A percentile compares a stretch with the other conserved stretches of the same genome.
Evolutionary conservation across 2,797 vertebrate species (phyloP).

Genomic region (Gila robusta): DNA sequence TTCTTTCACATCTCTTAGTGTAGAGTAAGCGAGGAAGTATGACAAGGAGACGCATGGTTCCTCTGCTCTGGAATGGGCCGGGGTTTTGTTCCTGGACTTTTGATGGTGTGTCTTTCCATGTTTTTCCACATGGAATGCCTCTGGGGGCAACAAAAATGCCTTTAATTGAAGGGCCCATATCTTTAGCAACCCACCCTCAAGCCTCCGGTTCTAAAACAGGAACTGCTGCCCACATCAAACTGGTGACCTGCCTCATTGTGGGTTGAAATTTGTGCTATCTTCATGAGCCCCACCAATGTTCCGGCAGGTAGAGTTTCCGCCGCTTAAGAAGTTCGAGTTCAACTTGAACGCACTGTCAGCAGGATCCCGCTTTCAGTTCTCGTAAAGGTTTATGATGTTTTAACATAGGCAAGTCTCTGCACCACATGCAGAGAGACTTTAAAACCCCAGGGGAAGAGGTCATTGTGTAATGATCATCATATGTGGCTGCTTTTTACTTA

Average conservation of each 20-base stretch:
- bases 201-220: conserved; percentile 51
- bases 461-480: conserved; percentile 68
- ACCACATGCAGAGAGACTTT: conserved; percentile 74
- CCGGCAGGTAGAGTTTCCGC: conserved; percentile 73
- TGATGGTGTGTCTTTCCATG: not conserved
- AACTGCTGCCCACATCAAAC: conserved; percentile 73
- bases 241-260: conserved; percentile 43
- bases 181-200: conserved; percentile 4
- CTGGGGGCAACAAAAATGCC: conserved; percentile 29
- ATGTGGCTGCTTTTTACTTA: conserved; percentile 51
- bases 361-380: conserved; percentile 62
- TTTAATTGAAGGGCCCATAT: conserved; percentile 39
- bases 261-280: conserved; percentile 57
- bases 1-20: not conserved
- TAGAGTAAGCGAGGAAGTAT: not conserved
- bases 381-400: conserved; percentile 65
- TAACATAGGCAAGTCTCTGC: conserved; percentile 63
- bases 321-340: conserved; percentile 74
- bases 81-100: conserved; percentile 4
- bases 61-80: not conserved
- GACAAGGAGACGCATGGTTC: not conserved
- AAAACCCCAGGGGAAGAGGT: conserved; percentile 63
- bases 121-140: not conserved
- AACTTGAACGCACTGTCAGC: conserved; percentile 67
- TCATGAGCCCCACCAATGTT: conserved; percentile 67